Conservation (phyloP, 35 echinoderm and acorn worm genomes). For the Apostichopus californicus region DNA sequence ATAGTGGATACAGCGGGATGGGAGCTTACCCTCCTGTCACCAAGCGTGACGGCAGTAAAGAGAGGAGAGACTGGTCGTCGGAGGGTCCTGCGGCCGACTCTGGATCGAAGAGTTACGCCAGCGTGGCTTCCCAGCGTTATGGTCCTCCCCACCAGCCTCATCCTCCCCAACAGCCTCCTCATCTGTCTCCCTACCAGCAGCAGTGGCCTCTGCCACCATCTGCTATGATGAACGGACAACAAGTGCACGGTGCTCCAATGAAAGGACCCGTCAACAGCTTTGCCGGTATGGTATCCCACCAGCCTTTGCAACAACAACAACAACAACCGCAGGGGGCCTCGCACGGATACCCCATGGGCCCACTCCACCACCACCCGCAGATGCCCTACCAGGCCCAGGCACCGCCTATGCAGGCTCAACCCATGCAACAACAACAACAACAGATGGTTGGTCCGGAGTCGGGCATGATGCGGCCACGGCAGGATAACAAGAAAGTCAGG, state of each 20-base stretch:
- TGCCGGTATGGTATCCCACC: slow-evolving; percentile 42
- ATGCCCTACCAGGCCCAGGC: slow-evolving; percentile 1
- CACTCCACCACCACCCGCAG: neutral
- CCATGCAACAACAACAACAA: slow-evolving; percentile 19
- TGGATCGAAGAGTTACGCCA: slow-evolving; percentile 25
- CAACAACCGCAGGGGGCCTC: slow-evolving; percentile 29
- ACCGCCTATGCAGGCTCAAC: slow-evolving; percentile 39
- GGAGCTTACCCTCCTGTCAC: slow-evolving; percentile 60
- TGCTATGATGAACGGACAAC: slow-evolving; percentile 6
- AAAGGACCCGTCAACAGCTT: neutral
- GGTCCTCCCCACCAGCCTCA: neutral
- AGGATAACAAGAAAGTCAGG: slow-evolving; percentile 6
- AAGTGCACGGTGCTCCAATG: slow-evolving; percentile 3
- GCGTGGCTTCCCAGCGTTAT: slow-evolving; percentile 24
- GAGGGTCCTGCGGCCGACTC: neutral
- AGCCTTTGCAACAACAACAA: neutral
- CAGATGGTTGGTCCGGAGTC: neutral
- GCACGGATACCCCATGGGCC: neutral
- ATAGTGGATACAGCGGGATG: slow-evolving; percentile 96
- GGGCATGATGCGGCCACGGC: neutral
- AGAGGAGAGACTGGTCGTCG: slow-evolving; percentile 54
- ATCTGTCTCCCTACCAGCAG: neutral
- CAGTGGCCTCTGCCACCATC: slow-evolving; percentile 29
- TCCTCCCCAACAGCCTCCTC: slow-evolving; percentile 20
- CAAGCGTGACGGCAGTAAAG: slow-evolving; percentile 44